These are phyloP conservation scores for Globia sparganii DNA, from an alignment of 2,888 invertebrate species.

Conservation along the genomic window DNA sequence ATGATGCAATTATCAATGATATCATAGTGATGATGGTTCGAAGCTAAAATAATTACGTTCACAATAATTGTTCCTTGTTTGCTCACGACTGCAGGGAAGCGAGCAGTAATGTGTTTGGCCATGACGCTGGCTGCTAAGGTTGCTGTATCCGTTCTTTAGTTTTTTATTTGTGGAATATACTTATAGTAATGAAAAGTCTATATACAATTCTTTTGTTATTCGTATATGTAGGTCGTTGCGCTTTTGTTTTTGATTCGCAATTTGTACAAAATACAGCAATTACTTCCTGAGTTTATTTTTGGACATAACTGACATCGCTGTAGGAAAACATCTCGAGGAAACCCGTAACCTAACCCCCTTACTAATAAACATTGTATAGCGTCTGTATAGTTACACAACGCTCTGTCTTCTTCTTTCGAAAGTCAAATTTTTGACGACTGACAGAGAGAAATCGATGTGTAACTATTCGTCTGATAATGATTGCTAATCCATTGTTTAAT, in stretches of 20 bases:
- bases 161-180: slow-evolving; percentile 26
- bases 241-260: not conserved
- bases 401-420: too few species aligned
- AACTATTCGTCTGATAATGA: too few species aligned
- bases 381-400: too few species aligned
- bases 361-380: too few species aligned
- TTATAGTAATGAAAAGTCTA: slow-evolving; percentile 17
- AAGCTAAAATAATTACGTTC: slow-evolving; percentile 52
- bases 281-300: not conserved
- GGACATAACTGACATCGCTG: not conserved
- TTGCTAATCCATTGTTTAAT: not conserved
- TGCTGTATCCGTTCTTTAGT: slow-evolving; percentile 44
- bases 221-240: too few species aligned
- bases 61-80: slow-evolving; percentile 50
- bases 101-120: slow-evolving; percentile 60
- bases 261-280: not conserved
- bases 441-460: too few species aligned
- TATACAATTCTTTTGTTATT: slow-evolving; percentile 19
- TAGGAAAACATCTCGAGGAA: not conserved
- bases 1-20: slow-evolving; percentile 46
- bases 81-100: slow-evolving; percentile 58
- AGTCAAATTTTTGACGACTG: too few species aligned
- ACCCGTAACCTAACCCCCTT: not conserved
- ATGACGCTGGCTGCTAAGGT: slow-evolving; percentile 54
- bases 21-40: slow-evolving; percentile 47